Percentiles rank a stretch among this genome's conserved stretches.
These are phyloP conservation scores for Cinara cedri DNA, from an alignment of 2,888 invertebrate species.

Conservation along the genomic window DNA sequence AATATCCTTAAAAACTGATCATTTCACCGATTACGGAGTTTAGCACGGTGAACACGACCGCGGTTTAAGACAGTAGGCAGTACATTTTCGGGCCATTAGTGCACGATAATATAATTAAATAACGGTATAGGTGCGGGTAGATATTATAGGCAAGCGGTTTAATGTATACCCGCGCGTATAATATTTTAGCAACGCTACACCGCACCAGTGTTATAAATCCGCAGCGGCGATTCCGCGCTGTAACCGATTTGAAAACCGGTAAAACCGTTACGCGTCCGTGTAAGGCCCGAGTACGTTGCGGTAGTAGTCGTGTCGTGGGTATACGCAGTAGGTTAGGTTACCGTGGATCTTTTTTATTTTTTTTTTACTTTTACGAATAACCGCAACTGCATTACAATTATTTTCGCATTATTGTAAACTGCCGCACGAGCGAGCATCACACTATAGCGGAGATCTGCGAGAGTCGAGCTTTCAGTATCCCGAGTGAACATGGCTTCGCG, in stretches of 20 bases:
- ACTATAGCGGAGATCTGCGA: too few relatives aligned
- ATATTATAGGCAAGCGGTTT: too few relatives aligned
- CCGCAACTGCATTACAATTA: background rate
- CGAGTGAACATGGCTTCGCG: slow-evolving; percentile 47
- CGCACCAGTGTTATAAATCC: background rate
- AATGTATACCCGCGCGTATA: slow-evolving; percentile 4
- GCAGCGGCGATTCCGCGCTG: background rate
- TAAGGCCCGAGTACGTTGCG: background rate
- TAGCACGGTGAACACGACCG: slow-evolving; percentile 40
- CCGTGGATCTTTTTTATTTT: too few relatives aligned
- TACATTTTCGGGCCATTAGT: background rate
- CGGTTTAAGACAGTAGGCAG: background rate
- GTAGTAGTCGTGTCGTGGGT: background rate
- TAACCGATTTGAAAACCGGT: slow-evolving; percentile 19
- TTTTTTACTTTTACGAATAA: slow-evolving; percentile 26
- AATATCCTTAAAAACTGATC: slow-evolving; percentile 51
- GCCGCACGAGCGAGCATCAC: too few relatives aligned
- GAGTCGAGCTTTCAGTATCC: too few relatives aligned
- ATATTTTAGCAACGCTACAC: slow-evolving; percentile 10
- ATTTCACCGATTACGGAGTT: slow-evolving; percentile 47
- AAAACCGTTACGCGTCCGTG: slow-evolving; percentile 38
- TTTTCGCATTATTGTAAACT: too few relatives aligned
- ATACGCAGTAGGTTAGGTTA: too few relatives aligned
- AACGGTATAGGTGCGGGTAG: background rate
- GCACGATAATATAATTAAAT: slow-evolving; percentile 14